Percentiles rank a stretch among this genome's conserved stretches.
Evolutionary conservation across 2,888 invertebrate genomes (phyloP).

Genomic region (Octonoba sinensis): DNA sequence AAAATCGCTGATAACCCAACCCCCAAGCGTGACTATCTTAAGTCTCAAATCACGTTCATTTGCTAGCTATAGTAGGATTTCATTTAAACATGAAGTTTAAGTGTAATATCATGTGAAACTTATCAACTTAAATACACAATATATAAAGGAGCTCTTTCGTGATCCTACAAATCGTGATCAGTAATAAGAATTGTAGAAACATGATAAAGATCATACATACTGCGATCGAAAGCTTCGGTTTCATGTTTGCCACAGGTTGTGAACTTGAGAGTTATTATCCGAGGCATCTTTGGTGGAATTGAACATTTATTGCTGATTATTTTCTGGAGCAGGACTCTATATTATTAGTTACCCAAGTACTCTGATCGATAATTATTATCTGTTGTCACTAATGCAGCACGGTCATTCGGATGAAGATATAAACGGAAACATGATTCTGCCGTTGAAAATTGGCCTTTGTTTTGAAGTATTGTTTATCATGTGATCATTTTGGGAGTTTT

Average conservation of each 20-base stretch:
- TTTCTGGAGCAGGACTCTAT: slow-evolving; percentile 16
- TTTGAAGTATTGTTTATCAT: neutral
- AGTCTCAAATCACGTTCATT: slow-evolving; percentile 61
- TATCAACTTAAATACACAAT: slow-evolving; percentile 63
- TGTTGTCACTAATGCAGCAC: slow-evolving; percentile 12
- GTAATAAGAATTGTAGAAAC: slow-evolving; percentile 59
- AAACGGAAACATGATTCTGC: slow-evolving; percentile 6
- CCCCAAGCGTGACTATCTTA: slow-evolving; percentile 49
- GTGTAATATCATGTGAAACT: slow-evolving; percentile 62
- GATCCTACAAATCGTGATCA: slow-evolving; percentile 56
- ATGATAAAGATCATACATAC: slow-evolving; percentile 56
- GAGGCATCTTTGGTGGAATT: slow-evolving; percentile 15
- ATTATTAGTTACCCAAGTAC: slow-evolving; percentile 5
- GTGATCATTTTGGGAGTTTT: neutral
- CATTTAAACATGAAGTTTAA: slow-evolving; percentile 61
- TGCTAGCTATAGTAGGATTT: slow-evolving; percentile 51
- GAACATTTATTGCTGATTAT: slow-evolving; percentile 31
- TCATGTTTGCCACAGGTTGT: slow-evolving; percentile 43
- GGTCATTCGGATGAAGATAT: slow-evolving; percentile 22
- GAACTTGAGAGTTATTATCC: slow-evolving; percentile 52
- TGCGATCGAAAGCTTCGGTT: slow-evolving; percentile 44
- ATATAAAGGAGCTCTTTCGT: slow-evolving; percentile 59
- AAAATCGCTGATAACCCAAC: slow-evolving; percentile 45
- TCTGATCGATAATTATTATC: slow-evolving; percentile 22
- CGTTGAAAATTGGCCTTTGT: neutral